phyloP scores from a whole-genome alignment of 2,888 invertebrate genomes.

The Andricus quercusramuli region DNA sequence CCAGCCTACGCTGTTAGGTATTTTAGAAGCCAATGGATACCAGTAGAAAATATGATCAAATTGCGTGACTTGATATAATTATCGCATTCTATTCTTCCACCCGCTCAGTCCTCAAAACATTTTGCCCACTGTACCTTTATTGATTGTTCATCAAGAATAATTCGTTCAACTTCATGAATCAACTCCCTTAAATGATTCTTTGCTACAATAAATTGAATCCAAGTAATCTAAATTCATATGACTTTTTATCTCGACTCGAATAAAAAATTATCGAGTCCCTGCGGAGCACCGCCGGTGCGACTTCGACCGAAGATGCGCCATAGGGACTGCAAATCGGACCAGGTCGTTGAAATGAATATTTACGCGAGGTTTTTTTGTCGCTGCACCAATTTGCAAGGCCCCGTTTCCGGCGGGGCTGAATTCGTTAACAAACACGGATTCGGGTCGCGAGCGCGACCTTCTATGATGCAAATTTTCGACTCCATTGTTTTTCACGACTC shows the following conservation, averaged over 20 bases:
- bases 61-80: background rate
- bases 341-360: slow-evolving; percentile 51
- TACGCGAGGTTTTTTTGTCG: slow-evolving; percentile 49
- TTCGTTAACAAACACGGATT: slow-evolving; percentile 52
- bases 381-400: slow-evolving; percentile 66
- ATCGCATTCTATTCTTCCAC: slow-evolving; percentile 7
- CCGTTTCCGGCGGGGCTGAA: slow-evolving; percentile 52
- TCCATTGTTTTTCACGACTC: slow-evolving; percentile 60
- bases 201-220: slow-evolving; percentile 3
- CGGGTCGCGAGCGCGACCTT: slow-evolving; percentile 59
- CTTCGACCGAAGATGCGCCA: background rate
- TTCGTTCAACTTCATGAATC: background rate
- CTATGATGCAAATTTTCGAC: slow-evolving; percentile 67
- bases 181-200: background rate
- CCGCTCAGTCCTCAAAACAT: background rate
- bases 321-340: background rate
- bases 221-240: slow-evolving; percentile 34
- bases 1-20: background rate
- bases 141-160: background rate
- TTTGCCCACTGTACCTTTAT: background rate
- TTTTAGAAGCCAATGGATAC: background rate
- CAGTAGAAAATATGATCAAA: slow-evolving; percentile 14
- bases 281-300: background rate
- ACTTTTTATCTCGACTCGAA: background rate
- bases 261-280: slow-evolving; percentile 12